Conservation (phyloP, 2,113 vertebrate species). For the Triplophysa tibetana region DNA sequence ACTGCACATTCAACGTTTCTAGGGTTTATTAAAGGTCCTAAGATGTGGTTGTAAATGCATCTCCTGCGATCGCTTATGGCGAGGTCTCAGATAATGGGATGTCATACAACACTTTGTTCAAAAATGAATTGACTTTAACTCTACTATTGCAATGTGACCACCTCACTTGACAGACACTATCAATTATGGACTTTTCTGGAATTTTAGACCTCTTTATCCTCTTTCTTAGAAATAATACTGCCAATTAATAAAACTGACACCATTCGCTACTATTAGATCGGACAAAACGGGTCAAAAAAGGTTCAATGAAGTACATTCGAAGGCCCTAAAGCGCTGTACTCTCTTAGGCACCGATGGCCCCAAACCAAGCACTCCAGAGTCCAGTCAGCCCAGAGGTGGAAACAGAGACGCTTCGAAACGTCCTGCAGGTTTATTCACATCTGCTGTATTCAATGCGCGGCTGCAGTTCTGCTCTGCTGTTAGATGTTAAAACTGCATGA, state of each 20-base stretch:
- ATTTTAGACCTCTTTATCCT: neutral
- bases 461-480: neutral
- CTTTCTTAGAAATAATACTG: neutral
- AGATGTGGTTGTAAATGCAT: no score
- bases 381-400: slow-evolving; percentile 84
- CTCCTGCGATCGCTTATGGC: no score
- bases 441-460: neutral
- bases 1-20: no score
- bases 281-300: neutral
- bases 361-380: slow-evolving; percentile 77
- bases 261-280: neutral
- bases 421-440: slow-evolving; percentile 65
- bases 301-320: no score
- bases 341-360: slow-evolving; percentile 79
- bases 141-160: no score
- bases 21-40: no score
- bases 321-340: slow-evolving; percentile 19
- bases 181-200: neutral
- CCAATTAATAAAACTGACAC: neutral
- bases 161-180: no score
- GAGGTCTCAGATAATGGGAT: no score
- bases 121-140: no score
- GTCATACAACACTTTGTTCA: no score
- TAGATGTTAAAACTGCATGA: slow-evolving; percentile 31
- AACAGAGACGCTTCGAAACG: slow-evolving; percentile 78